phyloP scores from a whole-genome alignment of 2,113 vertebrate species.

The Oncorhynchus clarkii region DNA sequence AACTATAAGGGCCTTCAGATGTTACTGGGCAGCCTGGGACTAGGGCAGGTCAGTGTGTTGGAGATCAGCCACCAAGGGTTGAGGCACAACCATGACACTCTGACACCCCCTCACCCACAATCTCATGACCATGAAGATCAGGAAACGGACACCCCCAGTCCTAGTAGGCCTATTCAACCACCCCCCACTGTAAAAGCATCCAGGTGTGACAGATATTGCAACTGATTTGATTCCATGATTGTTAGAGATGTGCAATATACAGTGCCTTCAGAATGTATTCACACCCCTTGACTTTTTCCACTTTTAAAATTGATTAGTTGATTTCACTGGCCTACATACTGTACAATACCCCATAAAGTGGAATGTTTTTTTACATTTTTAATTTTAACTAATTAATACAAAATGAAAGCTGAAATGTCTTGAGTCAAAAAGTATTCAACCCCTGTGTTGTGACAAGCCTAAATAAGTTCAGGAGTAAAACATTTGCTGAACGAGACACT shows the following conservation, averaged over 20 bases:
- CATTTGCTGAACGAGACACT: too few species aligned
- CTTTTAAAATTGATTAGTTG: too few species aligned
- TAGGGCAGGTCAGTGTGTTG: conserved; percentile 78
- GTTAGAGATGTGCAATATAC: not conserved
- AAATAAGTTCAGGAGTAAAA: too few species aligned
- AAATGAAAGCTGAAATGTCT: too few species aligned
- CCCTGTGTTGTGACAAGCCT: too few species aligned
- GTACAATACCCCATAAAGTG: too few species aligned
- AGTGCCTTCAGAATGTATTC: not conserved
- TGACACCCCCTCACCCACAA: conserved; percentile 55
- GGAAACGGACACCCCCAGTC: conserved; percentile 40
- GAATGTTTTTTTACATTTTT: too few species aligned
- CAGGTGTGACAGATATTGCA: conserved; percentile 20
- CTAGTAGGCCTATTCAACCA: not conserved
- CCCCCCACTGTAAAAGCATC: not conserved
- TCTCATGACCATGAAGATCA: conserved; percentile 40
- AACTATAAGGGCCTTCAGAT: conserved; percentile 70
- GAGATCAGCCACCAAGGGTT: conserved; percentile 62
- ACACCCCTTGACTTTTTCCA: too few species aligned
- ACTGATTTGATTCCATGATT: not conserved
- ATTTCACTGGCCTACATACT: too few species aligned
- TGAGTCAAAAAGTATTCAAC: too few species aligned
- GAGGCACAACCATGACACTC: conserved; percentile 52
- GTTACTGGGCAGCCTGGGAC: conserved; percentile 78
- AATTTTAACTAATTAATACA: too few species aligned